Evolutionary conservation across 2,888 invertebrate species (phyloP), one percentile per base, ranked within the genome.

Genomic region (Tholera decimalis): DNA sequence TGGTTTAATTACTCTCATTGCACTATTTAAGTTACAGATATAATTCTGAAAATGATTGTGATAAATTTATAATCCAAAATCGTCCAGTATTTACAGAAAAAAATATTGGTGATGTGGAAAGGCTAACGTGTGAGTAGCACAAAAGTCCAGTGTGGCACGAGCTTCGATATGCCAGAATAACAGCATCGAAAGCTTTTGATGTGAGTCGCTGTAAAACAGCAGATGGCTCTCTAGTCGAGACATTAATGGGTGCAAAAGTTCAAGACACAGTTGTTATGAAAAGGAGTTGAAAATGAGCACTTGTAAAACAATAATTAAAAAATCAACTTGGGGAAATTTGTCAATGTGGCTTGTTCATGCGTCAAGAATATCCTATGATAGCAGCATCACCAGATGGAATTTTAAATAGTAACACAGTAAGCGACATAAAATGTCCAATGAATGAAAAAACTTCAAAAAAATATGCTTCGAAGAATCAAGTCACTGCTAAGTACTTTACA

Each of bases 361-460:
- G 18, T 9, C n/a, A 18, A 30, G 30, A 49, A 1, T 33, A 30
- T 30, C 20, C 30, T 18, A 30, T 49, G 47, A 1, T 49, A 30
- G 30, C 30, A 9, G 47, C 30, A 30, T 49, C 47, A 49, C 47
- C 47, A 9, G 47, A 49, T 33, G 47, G 30, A 18, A 49, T 49
- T 30, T 33, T 49, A 11, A 49, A 49, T n/a, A 18, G 18, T 9
- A 33, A 49, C 5, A 30, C 30, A 11, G 47, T 30, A 11, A 30
- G n/a, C n/a, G n/a, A n/a, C n/a, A n/a, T n/a, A n/a, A n/a, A n/a
- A n/a, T n/a, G n/a, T n/a, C n/a, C n/a, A n/a, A n/a, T n/a, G n/a
- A n/a, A n/a, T n/a, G n/a, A n/a, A n/a, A n/a, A n/a, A n/a, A n/a
- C n/a, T n/a, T n/a, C n/a, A n/a, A n/a, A n/a, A n/a, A n/a, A n/a